Evolutionary conservation across 2,113 vertebrate genomes (phyloP).

Genomic region (Chamaea fasciata): DNA sequence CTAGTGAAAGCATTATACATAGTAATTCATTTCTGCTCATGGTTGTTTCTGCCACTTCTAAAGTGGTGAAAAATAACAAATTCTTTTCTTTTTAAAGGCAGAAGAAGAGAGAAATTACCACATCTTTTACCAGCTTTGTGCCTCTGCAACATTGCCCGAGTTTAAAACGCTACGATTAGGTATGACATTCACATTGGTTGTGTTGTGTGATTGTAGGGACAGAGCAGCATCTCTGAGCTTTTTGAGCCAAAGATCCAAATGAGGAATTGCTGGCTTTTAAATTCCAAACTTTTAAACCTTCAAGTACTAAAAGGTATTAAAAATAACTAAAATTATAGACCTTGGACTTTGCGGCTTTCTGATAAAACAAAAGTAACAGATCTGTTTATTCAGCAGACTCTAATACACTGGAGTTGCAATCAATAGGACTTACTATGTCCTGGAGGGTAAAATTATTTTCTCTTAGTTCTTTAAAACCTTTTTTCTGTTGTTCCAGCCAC

Average conservation of each 20-base stretch:
- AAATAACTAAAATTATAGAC: not conserved
- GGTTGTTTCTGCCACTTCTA: not conserved
- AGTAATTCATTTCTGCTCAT: not conserved
- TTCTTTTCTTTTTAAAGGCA: conserved; percentile 80
- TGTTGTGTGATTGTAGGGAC: not conserved
- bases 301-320: not conserved
- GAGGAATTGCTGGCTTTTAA: not conserved
- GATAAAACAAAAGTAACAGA: not conserved
- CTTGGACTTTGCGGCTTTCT: not conserved
- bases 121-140: conserved; percentile 98
- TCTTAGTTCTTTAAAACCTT: not conserved
- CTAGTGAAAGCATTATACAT: not conserved
- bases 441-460: not conserved
- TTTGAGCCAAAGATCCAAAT: not conserved
- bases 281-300: not conserved
- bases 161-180: conserved; percentile 87
- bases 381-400: not conserved
- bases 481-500: not conserved
- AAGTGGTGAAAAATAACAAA: conserved; percentile 47
- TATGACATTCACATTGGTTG: conserved; percentile 51
- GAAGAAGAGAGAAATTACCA: conserved; percentile 98
- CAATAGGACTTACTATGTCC: not conserved
- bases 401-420: not conserved
- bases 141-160: conserved; percentile 88
- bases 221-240: not conserved